Evolutionary conservation across 2,888 invertebrate genomes (phyloP).

Genomic region (Chrysolina haemoptera): DNA sequence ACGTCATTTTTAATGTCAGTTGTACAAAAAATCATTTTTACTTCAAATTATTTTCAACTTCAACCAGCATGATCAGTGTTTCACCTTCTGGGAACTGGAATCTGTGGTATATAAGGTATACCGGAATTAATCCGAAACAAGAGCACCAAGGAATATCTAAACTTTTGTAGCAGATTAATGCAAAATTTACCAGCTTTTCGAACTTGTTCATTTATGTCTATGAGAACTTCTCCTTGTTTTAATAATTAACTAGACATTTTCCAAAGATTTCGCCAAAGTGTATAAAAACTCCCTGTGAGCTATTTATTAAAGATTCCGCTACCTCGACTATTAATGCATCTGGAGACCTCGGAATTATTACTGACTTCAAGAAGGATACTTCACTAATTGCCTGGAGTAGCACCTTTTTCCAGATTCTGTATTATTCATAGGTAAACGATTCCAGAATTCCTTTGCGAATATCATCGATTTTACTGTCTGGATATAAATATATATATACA

Average conservation of each 20-base stretch:
- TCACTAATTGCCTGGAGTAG: constrained; percentile 15
- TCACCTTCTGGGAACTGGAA: no score
- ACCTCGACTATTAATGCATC: constrained; percentile 43
- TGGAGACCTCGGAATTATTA: constrained; percentile 31
- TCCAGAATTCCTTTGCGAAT: background rate
- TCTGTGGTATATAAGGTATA: no score
- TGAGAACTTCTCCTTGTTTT: constrained; percentile 44
- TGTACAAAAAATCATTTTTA: no score
- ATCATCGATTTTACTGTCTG: background rate
- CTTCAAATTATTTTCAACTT: no score
- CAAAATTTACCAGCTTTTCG: constrained; percentile 45
- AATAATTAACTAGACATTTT: constrained; percentile 48
- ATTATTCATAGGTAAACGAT: constrained; percentile 16
- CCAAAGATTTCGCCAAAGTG: constrained; percentile 39
- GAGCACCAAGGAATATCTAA: constrained; percentile 25
- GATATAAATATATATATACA: no score
- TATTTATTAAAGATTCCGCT: constrained; percentile 43
- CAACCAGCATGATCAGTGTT: no score
- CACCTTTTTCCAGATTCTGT: constrained; percentile 12
- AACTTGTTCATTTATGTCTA: constrained; percentile 47
- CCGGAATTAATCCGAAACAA: background rate
- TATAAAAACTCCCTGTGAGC: constrained; percentile 39
- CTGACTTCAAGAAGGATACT: constrained; percentile 12
- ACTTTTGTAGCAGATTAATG: constrained; percentile 37
- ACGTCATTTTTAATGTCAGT: no score